Conservation (phyloP, 2,113 vertebrate species). For the Poicephalus meyeri region DNA sequence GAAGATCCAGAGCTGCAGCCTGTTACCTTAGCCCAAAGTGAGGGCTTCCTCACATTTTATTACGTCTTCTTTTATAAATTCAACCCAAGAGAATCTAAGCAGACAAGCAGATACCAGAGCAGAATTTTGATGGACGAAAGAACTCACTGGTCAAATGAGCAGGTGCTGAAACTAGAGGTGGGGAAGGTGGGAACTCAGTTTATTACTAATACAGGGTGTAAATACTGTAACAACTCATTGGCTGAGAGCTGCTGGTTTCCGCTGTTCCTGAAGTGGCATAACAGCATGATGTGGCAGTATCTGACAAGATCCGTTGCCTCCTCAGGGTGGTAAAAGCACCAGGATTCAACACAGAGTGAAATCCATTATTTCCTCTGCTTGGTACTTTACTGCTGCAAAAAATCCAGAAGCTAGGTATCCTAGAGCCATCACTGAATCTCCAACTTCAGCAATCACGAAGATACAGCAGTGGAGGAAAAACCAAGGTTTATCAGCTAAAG, state of each 20-base stretch:
- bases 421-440: background rate
- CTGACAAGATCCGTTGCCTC: background rate
- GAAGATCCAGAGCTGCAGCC: background rate
- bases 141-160: background rate
- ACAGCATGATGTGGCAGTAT: fast-evolving
- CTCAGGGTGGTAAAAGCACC: background rate
- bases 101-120: background rate
- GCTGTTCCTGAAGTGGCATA: fast-evolving
- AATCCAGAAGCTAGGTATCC: background rate
- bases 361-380: background rate
- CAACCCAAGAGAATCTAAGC: background rate
- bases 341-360: background rate
- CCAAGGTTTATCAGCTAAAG: background rate
- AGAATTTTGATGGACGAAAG: background rate
- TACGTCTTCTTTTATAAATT: background rate
- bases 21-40: background rate
- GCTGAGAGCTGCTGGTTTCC: background rate
- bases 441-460: background rate
- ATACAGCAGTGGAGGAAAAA: background rate
- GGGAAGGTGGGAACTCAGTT: background rate
- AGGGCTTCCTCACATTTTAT: background rate
- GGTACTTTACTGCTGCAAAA: background rate
- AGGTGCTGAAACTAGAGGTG: background rate
- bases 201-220: background rate
- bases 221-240: fast-evolving